Evolutionary conservation across 2,888 invertebrate genomes (phyloP).

Genomic region (Amblyteles armatorius): DNA sequence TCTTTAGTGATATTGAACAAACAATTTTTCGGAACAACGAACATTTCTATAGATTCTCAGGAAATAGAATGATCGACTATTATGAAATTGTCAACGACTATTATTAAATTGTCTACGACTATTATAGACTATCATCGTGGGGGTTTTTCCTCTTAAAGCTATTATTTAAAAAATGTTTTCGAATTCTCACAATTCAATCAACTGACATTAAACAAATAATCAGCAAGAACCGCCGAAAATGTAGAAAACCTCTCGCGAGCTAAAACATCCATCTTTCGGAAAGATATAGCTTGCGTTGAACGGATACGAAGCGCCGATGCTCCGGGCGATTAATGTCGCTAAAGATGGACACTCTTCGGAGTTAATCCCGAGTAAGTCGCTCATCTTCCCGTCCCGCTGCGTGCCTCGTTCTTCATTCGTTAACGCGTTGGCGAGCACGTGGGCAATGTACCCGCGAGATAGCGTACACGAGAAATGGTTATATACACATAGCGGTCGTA

Average conservation of each 20-base stretch:
- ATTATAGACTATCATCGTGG: too few relatives aligned
- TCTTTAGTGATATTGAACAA: neutral
- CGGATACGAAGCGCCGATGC: neutral
- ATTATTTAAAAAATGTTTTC: too few relatives aligned
- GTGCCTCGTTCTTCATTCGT: constrained; percentile 69
- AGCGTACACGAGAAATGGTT: constrained; percentile 44
- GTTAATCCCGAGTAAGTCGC: constrained; percentile 55
- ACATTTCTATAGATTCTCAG: neutral
- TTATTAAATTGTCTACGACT: too few relatives aligned
- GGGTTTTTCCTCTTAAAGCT: too few relatives aligned
- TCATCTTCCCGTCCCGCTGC: constrained; percentile 58
- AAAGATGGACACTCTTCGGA: constrained; percentile 14
- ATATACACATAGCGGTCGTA: neutral
- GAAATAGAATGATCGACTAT: too few relatives aligned
- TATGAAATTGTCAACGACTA: too few relatives aligned
- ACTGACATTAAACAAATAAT: too few relatives aligned
- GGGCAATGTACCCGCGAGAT: constrained; percentile 24
- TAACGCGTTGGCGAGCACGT: constrained; percentile 65
- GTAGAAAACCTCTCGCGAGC: too few relatives aligned
- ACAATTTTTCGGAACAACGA: neutral
- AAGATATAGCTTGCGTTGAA: neutral
- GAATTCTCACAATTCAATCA: too few relatives aligned
- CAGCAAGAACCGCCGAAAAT: too few relatives aligned
- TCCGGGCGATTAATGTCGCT: constrained; percentile 7
- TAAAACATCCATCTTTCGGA: neutral